Evolutionary conservation across 2,797 vertebrate genomes (phyloP), one percentile per base, ranked within the genome.

Genomic region (Scleropages formosus): DNA sequence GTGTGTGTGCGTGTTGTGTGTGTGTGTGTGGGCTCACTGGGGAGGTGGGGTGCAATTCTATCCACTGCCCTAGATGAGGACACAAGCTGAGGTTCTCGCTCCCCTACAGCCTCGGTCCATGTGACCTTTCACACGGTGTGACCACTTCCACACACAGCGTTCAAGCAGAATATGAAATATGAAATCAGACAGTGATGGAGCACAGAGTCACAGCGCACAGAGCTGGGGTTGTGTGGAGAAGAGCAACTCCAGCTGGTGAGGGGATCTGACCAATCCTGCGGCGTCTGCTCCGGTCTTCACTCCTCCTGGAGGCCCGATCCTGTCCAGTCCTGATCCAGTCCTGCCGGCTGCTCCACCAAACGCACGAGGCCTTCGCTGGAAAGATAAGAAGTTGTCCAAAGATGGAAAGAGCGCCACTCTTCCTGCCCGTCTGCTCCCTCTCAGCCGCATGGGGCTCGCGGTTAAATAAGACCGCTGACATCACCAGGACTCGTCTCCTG

Each of bases 401-500:
- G 22, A 51, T 53, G 20, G 12, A 69, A 4, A 27, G 47, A 16
- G 4, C 1, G 3, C 18, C 47, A 27, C 49, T 39, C 31, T 6
- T 13, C 39, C 20, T 26, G 13, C 26, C 44, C 26, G n/a, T 10
- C 44, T 61, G 44, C 15, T 9, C 16, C 16, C 1, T 7, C 22
- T 7, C 22, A 44, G 22, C 13, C 65, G 39, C 59, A 18, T 15
- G 44, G 6, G 51, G 66, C 12, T 18, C 46, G 18, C 16, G 44
- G 59, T 62, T 76, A 76, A 76, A 71, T 71, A 76, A 62, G 27
- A 56, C 47, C 26, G 18, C 58, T 70, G 75, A 70, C 58, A 56
- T 78, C 73, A 72, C 26, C 15, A 49, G 67, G 47, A 31, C 64
- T 60, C 46, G 68, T 75, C 73, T 75, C 68, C 46, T 51, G 73